Base-by-base conservation (phyloP, 2,113 vertebrate genomes). In the Chiloscyllium plagiosum region DNA sequence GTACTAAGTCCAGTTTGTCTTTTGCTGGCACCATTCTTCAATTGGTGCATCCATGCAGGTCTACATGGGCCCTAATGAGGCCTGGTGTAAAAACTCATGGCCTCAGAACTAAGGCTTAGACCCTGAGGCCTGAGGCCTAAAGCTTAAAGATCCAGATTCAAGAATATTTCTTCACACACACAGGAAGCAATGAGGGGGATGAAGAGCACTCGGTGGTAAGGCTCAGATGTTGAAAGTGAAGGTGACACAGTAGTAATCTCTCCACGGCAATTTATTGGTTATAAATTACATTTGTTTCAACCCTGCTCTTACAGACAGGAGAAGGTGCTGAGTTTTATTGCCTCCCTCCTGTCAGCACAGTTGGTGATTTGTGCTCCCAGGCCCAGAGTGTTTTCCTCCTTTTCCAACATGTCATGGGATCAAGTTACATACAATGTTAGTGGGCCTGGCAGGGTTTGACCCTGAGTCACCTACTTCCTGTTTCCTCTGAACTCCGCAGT, bases 401-500 rank as follows among this genome's bases (percentile, higher is more conserved):
- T 93, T 68, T 65, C n/a, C 89, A 37, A 42, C 65, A 93, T 37
- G 61, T 66, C 61, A 93, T 6, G n/a, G 89, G 56, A 93, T 93
- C 89, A 66, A 17, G 89, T 93, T 93, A 93, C 89, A 93, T 65
- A 66, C 17, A 33, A 93, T 93, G 89, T 93, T 93, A 66, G 89
- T 47, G 68, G 70, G 70, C 70, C 70, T 72, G 70, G 26, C 70
- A 72, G 80, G 65, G 15, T 65, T 37, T 93, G 89, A 93, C 89
- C 89, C 89, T 22, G 89, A 93, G 89, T 93, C 89, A 93, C 89
- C 89, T n/a, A 93, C 89, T 93, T 93, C 89, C 89, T 93, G n/a
- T 66, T 93, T 93, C 89, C 89, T 93, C 61, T 68, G 89, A 93
- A 65, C 89, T 93, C 89, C n/a, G 61, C 89, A 93, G 89, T 93